Evolutionary conservation across 92 coral and sea anemone genomes (phyloP).

Genomic region (Bergia sp.): DNA sequence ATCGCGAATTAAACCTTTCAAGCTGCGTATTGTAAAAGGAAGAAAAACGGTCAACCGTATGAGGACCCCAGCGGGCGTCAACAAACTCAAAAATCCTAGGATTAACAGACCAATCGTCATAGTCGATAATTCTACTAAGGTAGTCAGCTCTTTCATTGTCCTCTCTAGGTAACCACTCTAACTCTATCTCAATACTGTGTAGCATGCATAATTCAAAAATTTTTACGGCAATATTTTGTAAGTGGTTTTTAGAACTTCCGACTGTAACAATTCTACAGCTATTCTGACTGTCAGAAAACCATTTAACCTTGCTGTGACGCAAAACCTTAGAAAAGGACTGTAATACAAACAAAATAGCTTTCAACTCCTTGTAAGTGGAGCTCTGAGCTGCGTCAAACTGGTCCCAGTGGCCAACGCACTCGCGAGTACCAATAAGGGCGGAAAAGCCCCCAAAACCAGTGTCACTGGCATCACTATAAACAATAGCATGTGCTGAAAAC

Average conservation of each 20-base stretch:
- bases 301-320: slow-evolving; percentile 35
- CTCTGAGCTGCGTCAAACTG: slow-evolving; percentile 5
- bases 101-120: no score
- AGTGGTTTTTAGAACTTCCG: slow-evolving; percentile 34
- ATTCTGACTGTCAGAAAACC: slow-evolving; percentile 49
- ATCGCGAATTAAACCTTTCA: no score
- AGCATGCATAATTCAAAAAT: no score
- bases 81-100: no score
- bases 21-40: no score
- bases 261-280: slow-evolving; percentile 36
- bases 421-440: slow-evolving; percentile 14
- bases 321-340: slow-evolving; percentile 23
- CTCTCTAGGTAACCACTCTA: no score
- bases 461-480: slow-evolving; percentile 51
- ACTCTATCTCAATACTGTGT: no score
- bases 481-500: slow-evolving; percentile 40
- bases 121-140: no score
- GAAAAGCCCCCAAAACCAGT: slow-evolving; percentile 50
- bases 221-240: no score
- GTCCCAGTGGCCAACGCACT: slow-evolving; percentile 4
- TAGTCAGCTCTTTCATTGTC: no score
- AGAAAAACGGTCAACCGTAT: no score
- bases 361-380: slow-evolving; percentile 10
- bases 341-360: neutral
- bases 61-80: no score